phyloP scores from a whole-genome alignment of 2,113 vertebrate species.

The Lepus timidus region DNA sequence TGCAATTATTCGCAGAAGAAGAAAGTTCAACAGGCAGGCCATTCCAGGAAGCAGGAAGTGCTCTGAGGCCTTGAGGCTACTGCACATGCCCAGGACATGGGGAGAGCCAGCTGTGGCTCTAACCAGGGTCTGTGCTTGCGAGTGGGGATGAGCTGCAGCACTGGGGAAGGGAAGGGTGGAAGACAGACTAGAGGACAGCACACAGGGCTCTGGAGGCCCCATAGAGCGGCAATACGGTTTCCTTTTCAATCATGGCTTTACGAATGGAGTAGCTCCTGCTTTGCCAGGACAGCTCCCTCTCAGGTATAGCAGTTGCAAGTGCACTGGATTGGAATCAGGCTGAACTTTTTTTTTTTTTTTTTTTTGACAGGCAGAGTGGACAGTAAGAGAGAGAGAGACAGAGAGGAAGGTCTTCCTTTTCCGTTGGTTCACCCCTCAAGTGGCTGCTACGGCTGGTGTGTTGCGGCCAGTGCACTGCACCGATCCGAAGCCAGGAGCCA shows the following conservation, averaged over 20 bases:
- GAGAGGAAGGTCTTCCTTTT: too few species aligned
- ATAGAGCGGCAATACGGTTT: neutral
- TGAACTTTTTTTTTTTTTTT: too few species aligned
- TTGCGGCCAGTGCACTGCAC: too few species aligned
- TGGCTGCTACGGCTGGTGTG: too few species aligned
- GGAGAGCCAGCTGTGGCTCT: neutral
- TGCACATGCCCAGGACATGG: neutral
- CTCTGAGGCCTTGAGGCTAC: neutral
- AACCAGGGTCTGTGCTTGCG: fast-evolving
- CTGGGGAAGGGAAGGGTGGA: neutral
- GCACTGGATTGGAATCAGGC: neutral
- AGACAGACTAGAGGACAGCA: neutral
- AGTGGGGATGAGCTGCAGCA: fast-evolving
- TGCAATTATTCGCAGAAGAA: constrained; percentile 66
- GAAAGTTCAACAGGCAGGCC: constrained; percentile 21
- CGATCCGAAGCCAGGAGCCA: too few species aligned
- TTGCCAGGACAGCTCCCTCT: neutral
- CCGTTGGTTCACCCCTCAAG: too few species aligned
- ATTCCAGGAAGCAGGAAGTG: neutral
- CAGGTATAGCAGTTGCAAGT: neutral
- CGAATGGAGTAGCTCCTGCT: neutral
- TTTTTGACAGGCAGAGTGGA: too few species aligned
- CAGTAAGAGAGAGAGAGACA: too few species aligned
- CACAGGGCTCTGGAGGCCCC: neutral
- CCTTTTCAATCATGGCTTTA: neutral